Conservation (phyloP, 2,888 invertebrate species). For the Ypsolopha sequella region DNA sequence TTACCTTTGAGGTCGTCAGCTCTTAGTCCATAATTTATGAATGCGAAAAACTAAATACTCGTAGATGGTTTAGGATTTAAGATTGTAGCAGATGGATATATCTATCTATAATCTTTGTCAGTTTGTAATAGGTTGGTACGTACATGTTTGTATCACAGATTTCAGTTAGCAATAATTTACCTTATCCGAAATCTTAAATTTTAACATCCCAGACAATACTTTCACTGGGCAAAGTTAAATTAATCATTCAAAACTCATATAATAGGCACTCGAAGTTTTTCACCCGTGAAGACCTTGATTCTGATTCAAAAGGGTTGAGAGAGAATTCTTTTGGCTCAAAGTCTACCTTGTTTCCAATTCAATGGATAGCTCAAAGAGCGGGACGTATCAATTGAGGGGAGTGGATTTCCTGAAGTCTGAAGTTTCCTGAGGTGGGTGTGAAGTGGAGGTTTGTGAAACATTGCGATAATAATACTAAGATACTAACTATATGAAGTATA, state of each 20-base stretch:
- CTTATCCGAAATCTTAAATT: neutral
- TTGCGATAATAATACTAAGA: too few relatives aligned
- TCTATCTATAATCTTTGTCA: too few relatives aligned
- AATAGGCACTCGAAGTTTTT: conserved; percentile 32
- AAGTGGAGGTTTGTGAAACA: too few relatives aligned
- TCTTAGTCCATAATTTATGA: too few relatives aligned
- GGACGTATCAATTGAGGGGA: neutral
- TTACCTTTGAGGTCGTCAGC: too few relatives aligned
- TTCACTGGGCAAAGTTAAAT: conserved; percentile 34
- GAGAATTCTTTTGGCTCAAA: neutral
- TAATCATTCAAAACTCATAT: conserved; percentile 43
- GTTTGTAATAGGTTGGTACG: neutral
- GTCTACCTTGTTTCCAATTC: neutral
- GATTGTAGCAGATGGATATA: neutral
- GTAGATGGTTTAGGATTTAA: too few relatives aligned
- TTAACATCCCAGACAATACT: neutral
- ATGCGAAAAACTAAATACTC: too few relatives aligned
- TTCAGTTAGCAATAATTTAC: neutral
- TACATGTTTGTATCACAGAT: neutral
- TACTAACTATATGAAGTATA: too few relatives aligned
- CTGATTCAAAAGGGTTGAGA: neutral
- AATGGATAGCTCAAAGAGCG: neutral
- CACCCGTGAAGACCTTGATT: conserved; percentile 14
- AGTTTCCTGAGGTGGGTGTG: too few relatives aligned
- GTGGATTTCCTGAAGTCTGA: too few relatives aligned